Percentiles rank a stretch among this genome's conserved stretches.
Evolutionary conservation across 2,113 vertebrate genomes (phyloP).

Genomic region (Aplodontia rufa): DNA sequence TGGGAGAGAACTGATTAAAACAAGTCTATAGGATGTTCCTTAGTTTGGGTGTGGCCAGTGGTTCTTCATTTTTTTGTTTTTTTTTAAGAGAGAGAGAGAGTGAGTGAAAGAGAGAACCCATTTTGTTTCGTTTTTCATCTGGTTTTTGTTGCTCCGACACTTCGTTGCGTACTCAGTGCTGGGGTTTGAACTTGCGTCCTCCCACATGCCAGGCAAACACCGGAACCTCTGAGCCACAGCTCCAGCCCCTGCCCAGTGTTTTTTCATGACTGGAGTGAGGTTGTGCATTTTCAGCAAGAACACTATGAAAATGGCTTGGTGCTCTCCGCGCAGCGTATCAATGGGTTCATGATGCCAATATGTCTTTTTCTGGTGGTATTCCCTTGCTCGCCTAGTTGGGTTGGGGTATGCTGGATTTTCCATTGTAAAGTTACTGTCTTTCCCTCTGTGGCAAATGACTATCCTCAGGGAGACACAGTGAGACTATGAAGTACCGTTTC

Average conservation of each 20-base stretch:
- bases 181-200: no score
- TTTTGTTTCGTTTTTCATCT: no score
- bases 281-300: neutral
- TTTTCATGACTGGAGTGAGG: neutral
- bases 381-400: neutral
- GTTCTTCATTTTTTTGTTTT: no score
- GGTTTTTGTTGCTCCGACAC: no score
- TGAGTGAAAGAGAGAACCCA: no score
- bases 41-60: neutral
- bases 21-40: neutral
- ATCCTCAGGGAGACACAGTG: neutral
- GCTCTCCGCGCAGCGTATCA: fast-evolving
- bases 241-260: neutral
- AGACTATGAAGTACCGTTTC: neutral
- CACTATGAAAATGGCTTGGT: neutral
- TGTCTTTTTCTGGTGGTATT: neutral
- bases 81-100: no score
- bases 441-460: neutral
- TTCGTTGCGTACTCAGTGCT: no score
- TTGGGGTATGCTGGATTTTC: neutral
- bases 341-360: fast-evolving
- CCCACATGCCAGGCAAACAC: no score
- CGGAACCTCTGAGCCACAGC: no score
- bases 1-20: neutral
- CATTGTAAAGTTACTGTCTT: neutral